Base-by-base conservation (phyloP, 2,888 invertebrate species). In the Ormyrus rosae region DNA sequence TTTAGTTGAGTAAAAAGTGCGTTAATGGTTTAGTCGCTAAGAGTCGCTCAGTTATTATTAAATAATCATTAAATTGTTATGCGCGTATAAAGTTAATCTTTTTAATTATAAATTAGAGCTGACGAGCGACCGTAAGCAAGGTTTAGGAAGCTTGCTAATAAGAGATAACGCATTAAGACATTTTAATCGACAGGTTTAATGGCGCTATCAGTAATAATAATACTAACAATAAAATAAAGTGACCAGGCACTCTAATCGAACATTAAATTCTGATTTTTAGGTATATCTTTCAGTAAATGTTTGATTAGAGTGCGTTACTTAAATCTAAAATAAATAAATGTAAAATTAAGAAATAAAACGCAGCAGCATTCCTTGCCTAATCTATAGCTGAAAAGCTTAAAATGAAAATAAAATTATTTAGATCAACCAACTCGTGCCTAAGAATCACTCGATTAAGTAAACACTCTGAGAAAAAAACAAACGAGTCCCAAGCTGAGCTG, bases 1-100 rank as follows among this genome's bases (percentile, higher is more conserved):
- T 84, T 83, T 84, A 85, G 83, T 86, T 89, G 83, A 89, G 87
- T 88, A 88, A 84, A 34, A 89, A 89, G 89, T 88, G 85, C 85
- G 87, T 86, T 87, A 83, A 84, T 84, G 71, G 84, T 81, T 70
- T 79, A 8, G 61, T 74, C 64, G 77, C 80, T 81, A 74, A 58
- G 56, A 82, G 56, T 80, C 70, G 77, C 78, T 78, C 63, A 56
- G 69, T 80, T 55, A 34, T 77, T 50, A 77, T 71, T 65, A 48
- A 72, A 70, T 69, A n/a, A 55, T 67, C 6, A 11, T 19, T 53
- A 6, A n/a, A 69, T 45, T 34, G 34, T 13, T 68, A 46, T 51
- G 10, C 65, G 9, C 11, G 19, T 8, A 55, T 46, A 11, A 11
- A 48, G 11, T 55, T 45, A 56, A 68, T 51, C 34, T 34, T 55